Evolutionary conservation across 2,888 invertebrate species (phyloP).

Genomic region (Chelonus formosanus): DNA sequence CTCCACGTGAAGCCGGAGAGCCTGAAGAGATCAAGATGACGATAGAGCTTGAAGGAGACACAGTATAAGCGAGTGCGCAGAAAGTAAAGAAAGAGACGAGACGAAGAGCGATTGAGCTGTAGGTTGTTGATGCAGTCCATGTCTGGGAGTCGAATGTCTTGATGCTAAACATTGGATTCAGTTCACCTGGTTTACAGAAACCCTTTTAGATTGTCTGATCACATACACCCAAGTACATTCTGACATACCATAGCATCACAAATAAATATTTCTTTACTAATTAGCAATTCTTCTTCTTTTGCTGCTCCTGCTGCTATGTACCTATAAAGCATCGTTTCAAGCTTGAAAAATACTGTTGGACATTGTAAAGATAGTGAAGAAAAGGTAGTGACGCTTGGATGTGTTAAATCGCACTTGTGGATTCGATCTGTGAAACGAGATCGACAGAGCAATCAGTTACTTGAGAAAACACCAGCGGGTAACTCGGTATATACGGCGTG

Average conservation of each 20-base stretch:
- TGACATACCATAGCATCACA: background rate
- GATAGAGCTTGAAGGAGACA: conserved; percentile 29
- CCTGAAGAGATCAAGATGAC: conserved; percentile 44
- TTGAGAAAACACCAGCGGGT: background rate
- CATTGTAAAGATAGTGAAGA: background rate
- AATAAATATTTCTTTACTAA: background rate
- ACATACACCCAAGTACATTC: background rate
- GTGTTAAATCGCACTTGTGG: conserved; percentile 20
- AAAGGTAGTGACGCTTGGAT: conserved; percentile 14
- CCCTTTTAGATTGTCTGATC: background rate
- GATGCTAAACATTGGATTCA: conserved; percentile 48
- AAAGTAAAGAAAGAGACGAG: conserved; percentile 46
- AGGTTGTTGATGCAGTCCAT: conserved; percentile 60
- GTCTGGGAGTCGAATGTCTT: conserved; percentile 61
- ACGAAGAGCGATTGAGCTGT: conserved; percentile 65
- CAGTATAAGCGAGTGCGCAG: conserved; percentile 4
- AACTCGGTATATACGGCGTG: conserved; percentile 28
- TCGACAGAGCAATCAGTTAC: conserved; percentile 14
- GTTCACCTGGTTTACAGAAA: conserved; percentile 18
- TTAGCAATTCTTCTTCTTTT: conserved; percentile 3
- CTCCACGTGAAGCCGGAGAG: conserved; percentile 59
- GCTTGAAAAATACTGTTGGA: too few species aligned
- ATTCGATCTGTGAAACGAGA: conserved; percentile 21
- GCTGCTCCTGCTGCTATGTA: background rate
- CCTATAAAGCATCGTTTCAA: background rate